A percentile compares a stretch with the other conserved stretches of the same genome.
Conservation (phyloP, 2,797 vertebrate genomes). For the Pseudochirops corinnae region DNA sequence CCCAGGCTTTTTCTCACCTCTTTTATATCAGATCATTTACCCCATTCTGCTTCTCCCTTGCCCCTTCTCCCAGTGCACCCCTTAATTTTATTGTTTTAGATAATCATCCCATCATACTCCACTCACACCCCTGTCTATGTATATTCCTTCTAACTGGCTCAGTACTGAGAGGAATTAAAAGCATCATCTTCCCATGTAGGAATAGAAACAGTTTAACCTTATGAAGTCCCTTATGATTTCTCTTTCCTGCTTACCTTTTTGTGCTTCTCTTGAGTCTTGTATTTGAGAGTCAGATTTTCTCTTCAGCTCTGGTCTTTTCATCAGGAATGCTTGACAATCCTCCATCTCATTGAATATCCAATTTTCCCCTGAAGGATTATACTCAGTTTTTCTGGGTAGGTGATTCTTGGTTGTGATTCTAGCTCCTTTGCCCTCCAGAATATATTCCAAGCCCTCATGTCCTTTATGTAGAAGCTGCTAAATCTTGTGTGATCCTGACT, state of each 20-base stretch:
- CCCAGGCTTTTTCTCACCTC: neutral
- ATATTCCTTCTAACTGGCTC: neutral
- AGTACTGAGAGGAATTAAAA: neutral
- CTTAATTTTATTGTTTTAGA: neutral
- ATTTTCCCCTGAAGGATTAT: neutral
- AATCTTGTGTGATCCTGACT: neutral
- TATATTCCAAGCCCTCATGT: neutral
- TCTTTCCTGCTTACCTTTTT: neutral
- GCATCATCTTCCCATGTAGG: neutral
- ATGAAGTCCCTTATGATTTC: neutral
- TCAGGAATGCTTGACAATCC: neutral
- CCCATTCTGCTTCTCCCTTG: neutral
- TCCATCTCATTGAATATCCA: neutral
- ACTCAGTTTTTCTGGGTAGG: neutral
- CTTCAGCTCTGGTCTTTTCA: neutral
- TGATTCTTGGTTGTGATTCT: neutral
- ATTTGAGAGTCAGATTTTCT: neutral
- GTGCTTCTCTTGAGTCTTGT: neutral
- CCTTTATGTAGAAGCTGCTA: neutral
- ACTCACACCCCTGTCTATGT: neutral
- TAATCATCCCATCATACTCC: no score
- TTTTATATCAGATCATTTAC: neutral
- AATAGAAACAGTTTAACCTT: neutral
- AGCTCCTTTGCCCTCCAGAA: neutral
- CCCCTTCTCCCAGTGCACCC: neutral